Evolutionary conservation across 2,888 invertebrate genomes (phyloP).

Genomic region (Diarsia mendica): DNA sequence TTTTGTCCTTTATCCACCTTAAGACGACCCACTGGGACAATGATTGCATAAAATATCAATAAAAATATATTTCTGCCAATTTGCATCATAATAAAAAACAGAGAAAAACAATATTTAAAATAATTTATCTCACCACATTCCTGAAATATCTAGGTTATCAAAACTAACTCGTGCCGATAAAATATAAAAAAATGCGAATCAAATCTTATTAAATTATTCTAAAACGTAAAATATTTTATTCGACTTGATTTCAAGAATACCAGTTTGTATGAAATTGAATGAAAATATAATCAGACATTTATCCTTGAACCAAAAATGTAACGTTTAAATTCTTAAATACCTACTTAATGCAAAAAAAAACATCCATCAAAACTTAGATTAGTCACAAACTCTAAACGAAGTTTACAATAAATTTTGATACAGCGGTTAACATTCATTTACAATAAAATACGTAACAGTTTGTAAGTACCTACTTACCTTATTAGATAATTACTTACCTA

Average conservation of each 20-base stretch:
- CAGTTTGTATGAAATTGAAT: neutral
- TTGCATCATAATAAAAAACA: neutral
- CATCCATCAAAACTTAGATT: neutral
- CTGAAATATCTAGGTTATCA: conserved; percentile 26
- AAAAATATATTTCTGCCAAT: neutral
- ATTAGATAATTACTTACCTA: no score
- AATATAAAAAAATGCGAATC: conserved; percentile 51
- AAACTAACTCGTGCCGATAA: conserved; percentile 28
- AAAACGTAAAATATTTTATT: neutral
- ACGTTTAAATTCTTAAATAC: no score
- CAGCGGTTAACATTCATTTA: neutral
- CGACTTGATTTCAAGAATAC: neutral
- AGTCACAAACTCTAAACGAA: neutral
- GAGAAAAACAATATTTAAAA: neutral
- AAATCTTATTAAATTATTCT: conserved; percentile 33
- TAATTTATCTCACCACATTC: conserved; percentile 19
- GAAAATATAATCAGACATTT: neutral
- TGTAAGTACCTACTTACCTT: neutral
- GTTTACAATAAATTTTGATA: neutral
- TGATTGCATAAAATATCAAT: neutral
- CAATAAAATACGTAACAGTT: neutral
- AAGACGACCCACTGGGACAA: no score
- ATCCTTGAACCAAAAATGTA: neutral
- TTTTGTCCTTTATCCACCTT: no score
- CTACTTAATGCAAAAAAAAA: no score